These are phyloP conservation scores for Melanophora roralis DNA, from an alignment of 2,888 invertebrate genomes.

Conservation along the genomic window DNA sequence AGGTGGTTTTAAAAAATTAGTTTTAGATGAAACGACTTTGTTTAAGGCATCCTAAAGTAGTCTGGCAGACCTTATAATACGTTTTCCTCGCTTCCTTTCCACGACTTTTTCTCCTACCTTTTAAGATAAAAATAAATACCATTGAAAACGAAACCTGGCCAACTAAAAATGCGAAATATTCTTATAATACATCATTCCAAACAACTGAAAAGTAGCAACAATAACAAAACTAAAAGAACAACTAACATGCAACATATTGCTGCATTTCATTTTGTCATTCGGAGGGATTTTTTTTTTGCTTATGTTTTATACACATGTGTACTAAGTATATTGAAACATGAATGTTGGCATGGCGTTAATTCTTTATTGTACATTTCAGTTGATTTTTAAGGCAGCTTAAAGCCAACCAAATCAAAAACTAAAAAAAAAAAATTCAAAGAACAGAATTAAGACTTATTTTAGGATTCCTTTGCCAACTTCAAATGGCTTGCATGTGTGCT, in stretches of 20 bases:
- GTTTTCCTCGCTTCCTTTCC: too few species aligned
- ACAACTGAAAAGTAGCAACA: conserved; percentile 32
- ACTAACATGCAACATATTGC: conserved; percentile 59
- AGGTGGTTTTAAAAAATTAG: too few species aligned
- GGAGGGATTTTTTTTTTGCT: neutral
- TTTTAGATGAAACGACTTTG: too few species aligned
- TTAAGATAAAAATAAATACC: conserved; percentile 12
- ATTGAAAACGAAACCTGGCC: conserved; percentile 58
- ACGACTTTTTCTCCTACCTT: neutral
- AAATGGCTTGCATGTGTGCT: conserved; percentile 29
- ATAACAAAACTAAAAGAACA: neutral
- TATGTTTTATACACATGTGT: neutral
- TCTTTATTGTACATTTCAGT: conserved; percentile 46
- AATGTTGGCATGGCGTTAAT: conserved; percentile 58
- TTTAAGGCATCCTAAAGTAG: too few species aligned
- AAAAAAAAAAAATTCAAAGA: conserved; percentile 59
- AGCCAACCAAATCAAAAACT: conserved; percentile 33
- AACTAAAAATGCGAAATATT: conserved; percentile 53
- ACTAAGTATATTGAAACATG: conserved; percentile 38
- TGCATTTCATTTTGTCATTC: conserved; percentile 34
- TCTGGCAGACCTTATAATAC: too few species aligned
- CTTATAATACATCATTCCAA: conserved; percentile 58
- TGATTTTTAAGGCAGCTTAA: conserved; percentile 44
- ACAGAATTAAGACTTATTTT: conserved; percentile 61
- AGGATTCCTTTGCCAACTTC: conserved; percentile 51